These are phyloP conservation scores for Eremophila alpestris DNA, from an alignment of 2,797 vertebrate species.

Conservation along the genomic window DNA sequence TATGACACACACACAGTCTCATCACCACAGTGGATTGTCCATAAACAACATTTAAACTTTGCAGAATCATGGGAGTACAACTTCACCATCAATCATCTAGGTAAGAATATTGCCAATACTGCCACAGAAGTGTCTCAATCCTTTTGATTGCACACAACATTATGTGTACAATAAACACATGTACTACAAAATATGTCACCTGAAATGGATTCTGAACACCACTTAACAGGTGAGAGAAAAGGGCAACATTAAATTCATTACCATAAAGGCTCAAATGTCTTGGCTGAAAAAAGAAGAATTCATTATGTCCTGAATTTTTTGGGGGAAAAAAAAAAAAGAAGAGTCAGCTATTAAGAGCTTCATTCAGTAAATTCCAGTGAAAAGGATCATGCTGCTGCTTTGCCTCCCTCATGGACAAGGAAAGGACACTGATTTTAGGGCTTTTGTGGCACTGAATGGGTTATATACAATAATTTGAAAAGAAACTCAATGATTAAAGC, in stretches of 20 bases:
- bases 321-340: background rate
- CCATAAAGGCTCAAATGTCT: background rate
- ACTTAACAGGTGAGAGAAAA: slow-evolving; percentile 10
- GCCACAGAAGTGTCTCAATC: background rate
- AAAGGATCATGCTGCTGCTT: background rate
- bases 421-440: background rate
- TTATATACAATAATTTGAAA: background rate
- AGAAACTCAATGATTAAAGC: background rate
- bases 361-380: background rate
- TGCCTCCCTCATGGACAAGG: background rate
- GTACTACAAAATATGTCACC: background rate
- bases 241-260: background rate
- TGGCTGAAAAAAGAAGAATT: background rate
- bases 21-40: background rate
- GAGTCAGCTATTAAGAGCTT: background rate
- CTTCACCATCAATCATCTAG: background rate
- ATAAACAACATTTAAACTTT: background rate
- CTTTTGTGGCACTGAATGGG: background rate
- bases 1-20: background rate
- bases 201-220: slow-evolving; percentile 31
- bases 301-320: slow-evolving; percentile 1
- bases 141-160: background rate
- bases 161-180: background rate
- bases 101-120: background rate
- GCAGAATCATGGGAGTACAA: background rate